These are phyloP conservation scores for Microcebus jonahi DNA, from an alignment of 2,113 vertebrate species.

Conservation along the genomic window DNA sequence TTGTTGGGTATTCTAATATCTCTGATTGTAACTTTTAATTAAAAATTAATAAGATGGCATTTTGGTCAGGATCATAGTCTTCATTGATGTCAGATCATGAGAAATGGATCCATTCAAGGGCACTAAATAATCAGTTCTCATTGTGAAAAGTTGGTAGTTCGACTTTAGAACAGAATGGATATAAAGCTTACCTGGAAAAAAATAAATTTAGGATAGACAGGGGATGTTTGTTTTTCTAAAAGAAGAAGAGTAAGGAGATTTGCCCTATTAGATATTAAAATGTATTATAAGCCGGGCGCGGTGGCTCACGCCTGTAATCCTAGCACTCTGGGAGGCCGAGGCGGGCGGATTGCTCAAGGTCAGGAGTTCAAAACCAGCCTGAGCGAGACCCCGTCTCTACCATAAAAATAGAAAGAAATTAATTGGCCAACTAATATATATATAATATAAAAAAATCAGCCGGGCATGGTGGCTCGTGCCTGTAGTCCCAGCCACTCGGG, in stretches of 20 bases:
- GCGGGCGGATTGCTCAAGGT: too few species aligned
- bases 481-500: too few species aligned
- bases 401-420: too few species aligned
- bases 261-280: background rate
- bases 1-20: background rate
- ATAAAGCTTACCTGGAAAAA: background rate
- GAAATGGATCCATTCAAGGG: accelerated
- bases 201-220: background rate
- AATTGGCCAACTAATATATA: too few species aligned
- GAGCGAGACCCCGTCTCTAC: too few species aligned
- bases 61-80: background rate
- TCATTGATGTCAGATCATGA: background rate
- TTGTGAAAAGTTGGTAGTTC: background rate
- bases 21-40: background rate
- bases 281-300: background rate
- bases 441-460: too few species aligned
- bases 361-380: too few species aligned
- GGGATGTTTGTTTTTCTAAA: background rate
- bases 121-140: background rate
- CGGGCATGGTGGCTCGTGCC: too few species aligned
- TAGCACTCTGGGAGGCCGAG: too few species aligned
- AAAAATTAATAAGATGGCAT: background rate
- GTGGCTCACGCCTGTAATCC: too few species aligned
- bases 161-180: background rate
- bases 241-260: background rate